These are phyloP conservation scores for Philotrypesis tridentata DNA, from an alignment of 1,140 invertebrate species.

Conservation along the genomic window DNA sequence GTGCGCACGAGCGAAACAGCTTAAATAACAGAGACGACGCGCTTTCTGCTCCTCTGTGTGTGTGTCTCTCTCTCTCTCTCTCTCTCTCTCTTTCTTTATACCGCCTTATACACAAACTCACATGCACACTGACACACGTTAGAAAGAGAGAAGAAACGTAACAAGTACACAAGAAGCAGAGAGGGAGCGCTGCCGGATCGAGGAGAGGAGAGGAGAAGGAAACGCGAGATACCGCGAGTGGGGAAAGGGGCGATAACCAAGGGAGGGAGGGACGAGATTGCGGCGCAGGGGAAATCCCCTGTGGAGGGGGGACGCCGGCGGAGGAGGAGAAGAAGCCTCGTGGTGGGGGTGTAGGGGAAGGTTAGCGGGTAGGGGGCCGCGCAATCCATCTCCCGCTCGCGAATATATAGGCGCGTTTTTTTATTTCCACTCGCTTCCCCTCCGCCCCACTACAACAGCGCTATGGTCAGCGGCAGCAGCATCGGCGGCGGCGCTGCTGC, in stretches of 20 bases:
- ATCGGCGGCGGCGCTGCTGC: neutral
- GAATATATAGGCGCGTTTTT: neutral
- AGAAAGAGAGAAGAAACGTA: neutral
- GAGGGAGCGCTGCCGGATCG: neutral
- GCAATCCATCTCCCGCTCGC: neutral
- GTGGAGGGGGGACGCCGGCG: no score
- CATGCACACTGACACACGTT: no score
- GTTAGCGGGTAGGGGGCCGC: neutral
- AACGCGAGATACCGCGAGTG: neutral
- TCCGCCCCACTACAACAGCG: neutral
- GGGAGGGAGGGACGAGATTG: neutral
- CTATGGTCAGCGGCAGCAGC: neutral
- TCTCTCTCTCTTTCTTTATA: neutral
- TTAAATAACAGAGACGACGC: constrained; percentile 11
- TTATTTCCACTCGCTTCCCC: neutral
- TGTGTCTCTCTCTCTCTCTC: neutral
- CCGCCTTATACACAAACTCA: no score
- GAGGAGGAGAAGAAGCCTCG: neutral
- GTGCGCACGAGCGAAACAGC: constrained; percentile 24
- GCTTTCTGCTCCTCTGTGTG: neutral
- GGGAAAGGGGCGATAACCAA: neutral
- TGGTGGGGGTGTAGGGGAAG: neutral
- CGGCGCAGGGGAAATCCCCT: neutral
- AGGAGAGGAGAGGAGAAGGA: neutral
- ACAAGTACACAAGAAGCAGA: neutral